phyloP scores from a whole-genome alignment of 2,113 vertebrate species.

The Jacana jacana region DNA sequence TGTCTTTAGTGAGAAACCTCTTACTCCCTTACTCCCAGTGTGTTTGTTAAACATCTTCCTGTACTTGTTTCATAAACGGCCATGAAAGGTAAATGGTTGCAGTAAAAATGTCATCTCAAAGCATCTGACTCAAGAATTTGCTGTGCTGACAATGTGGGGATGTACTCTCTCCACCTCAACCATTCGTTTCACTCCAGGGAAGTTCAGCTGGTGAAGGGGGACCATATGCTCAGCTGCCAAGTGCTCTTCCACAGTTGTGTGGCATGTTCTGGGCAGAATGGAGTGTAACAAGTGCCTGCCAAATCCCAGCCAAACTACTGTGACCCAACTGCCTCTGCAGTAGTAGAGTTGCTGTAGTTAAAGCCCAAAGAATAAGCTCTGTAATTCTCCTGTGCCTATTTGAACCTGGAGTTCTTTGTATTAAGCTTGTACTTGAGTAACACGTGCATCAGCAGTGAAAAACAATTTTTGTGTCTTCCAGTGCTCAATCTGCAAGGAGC shows the following conservation, averaged over 20 bases:
- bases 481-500: constrained; percentile 95
- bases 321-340: background rate
- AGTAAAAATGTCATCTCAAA: background rate
- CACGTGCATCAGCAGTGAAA: background rate
- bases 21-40: background rate
- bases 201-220: background rate
- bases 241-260: background rate
- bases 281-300: background rate
- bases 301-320: background rate
- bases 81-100: background rate
- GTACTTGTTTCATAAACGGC: background rate
- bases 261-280: background rate
- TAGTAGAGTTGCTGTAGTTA: background rate
- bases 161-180: background rate
- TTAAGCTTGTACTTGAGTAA: background rate
- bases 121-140: background rate
- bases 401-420: background rate
- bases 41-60: background rate
- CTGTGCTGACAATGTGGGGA: background rate
- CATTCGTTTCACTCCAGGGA: background rate
- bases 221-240: fast-evolving
- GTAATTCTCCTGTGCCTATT: background rate
- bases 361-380: background rate
- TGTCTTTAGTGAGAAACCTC: background rate
- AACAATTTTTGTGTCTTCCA: constrained; percentile 62